A percentile compares a stretch with the other conserved stretches of the same genome.
phyloP scores from a whole-genome alignment of 2,888 invertebrate genomes.

The Melinaea menophilus region DNA sequence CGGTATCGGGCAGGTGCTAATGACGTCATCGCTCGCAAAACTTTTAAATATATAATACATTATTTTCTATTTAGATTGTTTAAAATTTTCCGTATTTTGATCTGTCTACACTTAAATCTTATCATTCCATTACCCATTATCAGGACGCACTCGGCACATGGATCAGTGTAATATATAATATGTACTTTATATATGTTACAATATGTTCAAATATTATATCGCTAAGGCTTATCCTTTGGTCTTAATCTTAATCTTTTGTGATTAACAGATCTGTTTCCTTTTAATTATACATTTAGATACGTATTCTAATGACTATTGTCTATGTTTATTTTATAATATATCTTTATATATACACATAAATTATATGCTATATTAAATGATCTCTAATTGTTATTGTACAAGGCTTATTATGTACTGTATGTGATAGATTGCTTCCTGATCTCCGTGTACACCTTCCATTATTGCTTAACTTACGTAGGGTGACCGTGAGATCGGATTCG shows the following conservation, averaged over 20 bases:
- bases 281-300: too few species aligned
- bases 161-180: slow-evolving; percentile 39
- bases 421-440: background rate
- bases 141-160: slow-evolving; percentile 35
- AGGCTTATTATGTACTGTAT: slow-evolving; percentile 1
- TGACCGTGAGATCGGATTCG: too few species aligned
- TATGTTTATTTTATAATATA: slow-evolving; percentile 1
- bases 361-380: background rate
- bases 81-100: slow-evolving; percentile 9
- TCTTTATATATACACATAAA: background rate
- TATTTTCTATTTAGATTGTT: background rate
- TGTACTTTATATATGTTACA: too few species aligned
- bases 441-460: background rate
- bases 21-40: background rate
- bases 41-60: too few species aligned
- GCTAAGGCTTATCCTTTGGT: too few species aligned
- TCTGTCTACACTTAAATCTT: slow-evolving; percentile 1
- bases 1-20: background rate
- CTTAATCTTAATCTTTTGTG: slow-evolving; percentile 31
- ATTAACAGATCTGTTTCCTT: slow-evolving; percentile 36
- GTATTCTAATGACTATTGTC: too few species aligned
- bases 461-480: too few species aligned
- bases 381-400: background rate
- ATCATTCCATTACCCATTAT: slow-evolving; percentile 10
- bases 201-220: too few species aligned